Percentiles rank a stretch among this genome's conserved stretches.
These are phyloP conservation scores for Luffia ferchaultella DNA, from an alignment of 2,888 invertebrate species.

Conservation along the genomic window DNA sequence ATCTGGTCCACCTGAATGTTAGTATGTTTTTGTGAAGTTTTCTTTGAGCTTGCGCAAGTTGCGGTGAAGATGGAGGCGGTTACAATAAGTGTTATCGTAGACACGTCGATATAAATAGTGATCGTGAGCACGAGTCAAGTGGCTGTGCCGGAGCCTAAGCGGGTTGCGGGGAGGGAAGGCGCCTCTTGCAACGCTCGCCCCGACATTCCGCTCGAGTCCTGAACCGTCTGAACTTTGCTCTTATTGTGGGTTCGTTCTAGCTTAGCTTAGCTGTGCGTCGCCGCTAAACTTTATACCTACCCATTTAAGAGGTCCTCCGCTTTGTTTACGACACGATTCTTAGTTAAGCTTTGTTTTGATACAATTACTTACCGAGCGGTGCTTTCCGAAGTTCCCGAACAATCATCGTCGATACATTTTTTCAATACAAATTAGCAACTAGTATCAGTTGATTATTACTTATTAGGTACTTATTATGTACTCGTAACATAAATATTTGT, in stretches of 20 bases:
- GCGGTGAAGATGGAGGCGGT: no score
- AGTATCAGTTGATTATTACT: no score
- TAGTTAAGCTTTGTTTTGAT: conserved; percentile 8
- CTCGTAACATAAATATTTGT: no score
- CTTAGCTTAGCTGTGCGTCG: conserved; percentile 25
- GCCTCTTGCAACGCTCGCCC: conserved; percentile 31
- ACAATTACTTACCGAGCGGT: no score
- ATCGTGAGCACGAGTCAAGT: conserved; percentile 5
- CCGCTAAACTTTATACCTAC: conserved; percentile 38
- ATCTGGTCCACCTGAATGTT: no score
- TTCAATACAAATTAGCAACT: no score
- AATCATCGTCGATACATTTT: no score
- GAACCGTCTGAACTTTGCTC: conserved; percentile 63
- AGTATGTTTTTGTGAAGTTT: no score
- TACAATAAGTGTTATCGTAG: conserved; percentile 32
- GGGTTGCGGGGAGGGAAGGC: conserved; percentile 19
- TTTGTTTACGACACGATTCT: conserved; percentile 33
- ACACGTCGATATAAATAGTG: conserved; percentile 48
- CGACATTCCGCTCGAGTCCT: conserved; percentile 57
- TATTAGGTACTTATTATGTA: no score
- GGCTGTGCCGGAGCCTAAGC: not conserved
- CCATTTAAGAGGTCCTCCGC: conserved; percentile 35
- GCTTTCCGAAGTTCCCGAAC: no score
- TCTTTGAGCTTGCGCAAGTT: no score
- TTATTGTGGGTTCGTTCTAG: conserved; percentile 63